These are phyloP conservation scores for Rafetus swinhoei DNA, from an alignment of 2,113 vertebrate species.

Conservation along the genomic window DNA sequence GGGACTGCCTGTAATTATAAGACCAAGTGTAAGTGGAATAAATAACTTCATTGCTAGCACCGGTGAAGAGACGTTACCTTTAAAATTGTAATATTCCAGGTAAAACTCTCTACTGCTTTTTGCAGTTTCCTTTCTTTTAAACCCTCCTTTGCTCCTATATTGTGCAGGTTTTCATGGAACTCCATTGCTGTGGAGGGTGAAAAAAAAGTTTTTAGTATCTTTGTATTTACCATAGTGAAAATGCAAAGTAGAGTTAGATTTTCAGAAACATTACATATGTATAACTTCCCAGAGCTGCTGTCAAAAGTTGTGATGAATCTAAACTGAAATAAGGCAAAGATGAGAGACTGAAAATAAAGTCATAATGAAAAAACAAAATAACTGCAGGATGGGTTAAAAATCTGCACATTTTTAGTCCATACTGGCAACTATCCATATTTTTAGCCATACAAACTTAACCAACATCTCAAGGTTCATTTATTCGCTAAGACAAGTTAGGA, in stretches of 20 bases:
- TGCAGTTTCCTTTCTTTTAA: conserved; percentile 95
- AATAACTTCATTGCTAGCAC: neutral
- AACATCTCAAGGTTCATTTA: neutral
- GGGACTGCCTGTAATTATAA: no score
- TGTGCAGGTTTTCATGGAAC: conserved; percentile 94
- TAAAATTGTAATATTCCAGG: conserved; percentile 98
- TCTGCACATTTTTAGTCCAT: neutral
- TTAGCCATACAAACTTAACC: neutral
- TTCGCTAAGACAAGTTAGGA: neutral
- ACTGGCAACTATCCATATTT: neutral
- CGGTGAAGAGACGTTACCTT: conserved; percentile 84
- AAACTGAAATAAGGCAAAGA: conserved; percentile 20
- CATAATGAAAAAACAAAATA: neutral
- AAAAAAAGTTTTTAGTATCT: neutral
- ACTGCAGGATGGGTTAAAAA: conserved; percentile 8
- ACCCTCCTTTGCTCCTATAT: conserved; percentile 92
- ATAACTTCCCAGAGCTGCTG: neutral
- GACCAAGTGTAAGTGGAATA: conserved; percentile 13
- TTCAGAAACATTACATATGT: neutral
- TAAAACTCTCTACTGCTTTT: conserved; percentile 97
- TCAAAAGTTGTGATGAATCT: conserved; percentile 2
- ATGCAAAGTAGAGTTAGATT: neutral
- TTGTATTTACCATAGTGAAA: no score
- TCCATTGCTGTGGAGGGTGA: conserved; percentile 88
- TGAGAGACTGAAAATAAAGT: neutral